These are phyloP conservation scores for Sorex araneus DNA, from an alignment of 2,113 vertebrate species.

Conservation along the genomic window DNA sequence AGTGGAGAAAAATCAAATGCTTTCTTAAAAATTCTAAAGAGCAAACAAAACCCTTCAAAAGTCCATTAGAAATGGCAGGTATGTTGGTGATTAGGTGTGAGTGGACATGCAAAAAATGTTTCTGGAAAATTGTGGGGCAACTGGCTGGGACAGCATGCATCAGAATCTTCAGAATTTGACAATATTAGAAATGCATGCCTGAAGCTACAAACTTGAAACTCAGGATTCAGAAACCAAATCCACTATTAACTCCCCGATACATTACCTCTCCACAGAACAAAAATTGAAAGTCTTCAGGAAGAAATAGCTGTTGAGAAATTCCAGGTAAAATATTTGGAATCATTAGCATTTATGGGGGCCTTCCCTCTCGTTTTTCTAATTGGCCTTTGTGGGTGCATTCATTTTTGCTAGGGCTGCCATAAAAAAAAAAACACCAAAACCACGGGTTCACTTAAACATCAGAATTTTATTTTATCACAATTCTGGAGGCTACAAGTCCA, in stretches of 20 bases:
- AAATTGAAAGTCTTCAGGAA: conserved; percentile 49
- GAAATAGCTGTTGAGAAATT: conserved; percentile 12
- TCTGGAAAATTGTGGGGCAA: conserved; percentile 53
- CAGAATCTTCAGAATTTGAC: neutral
- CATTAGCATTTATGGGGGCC: neutral
- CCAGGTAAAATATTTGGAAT: conserved; percentile 42
- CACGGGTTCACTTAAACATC: conserved; percentile 49
- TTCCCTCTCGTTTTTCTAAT: conserved; percentile 59
- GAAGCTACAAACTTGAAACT: conserved; percentile 53
- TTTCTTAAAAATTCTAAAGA: conserved; percentile 70
- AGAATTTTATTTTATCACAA: conserved; percentile 62
- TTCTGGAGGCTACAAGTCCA: conserved; percentile 52
- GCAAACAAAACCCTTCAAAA: conserved; percentile 70
- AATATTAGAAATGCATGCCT: conserved; percentile 13
- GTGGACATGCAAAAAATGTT: conserved; percentile 61
- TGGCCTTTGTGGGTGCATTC: conserved; percentile 12
- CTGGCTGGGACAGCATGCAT: neutral
- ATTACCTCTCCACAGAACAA: conserved; percentile 9
- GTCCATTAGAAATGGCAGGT: conserved; percentile 59
- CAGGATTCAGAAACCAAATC: conserved; percentile 1
- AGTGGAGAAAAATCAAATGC: conserved; percentile 70
- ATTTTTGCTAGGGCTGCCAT: neutral
- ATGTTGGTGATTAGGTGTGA: conserved; percentile 62
- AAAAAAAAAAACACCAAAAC: conserved; percentile 45
- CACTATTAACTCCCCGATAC: neutral